A percentile compares a stretch with the other conserved stretches of the same genome.
These are phyloP conservation scores for Ispidina lecontei DNA, from an alignment of 2,797 vertebrate species.

Conservation along the genomic window DNA sequence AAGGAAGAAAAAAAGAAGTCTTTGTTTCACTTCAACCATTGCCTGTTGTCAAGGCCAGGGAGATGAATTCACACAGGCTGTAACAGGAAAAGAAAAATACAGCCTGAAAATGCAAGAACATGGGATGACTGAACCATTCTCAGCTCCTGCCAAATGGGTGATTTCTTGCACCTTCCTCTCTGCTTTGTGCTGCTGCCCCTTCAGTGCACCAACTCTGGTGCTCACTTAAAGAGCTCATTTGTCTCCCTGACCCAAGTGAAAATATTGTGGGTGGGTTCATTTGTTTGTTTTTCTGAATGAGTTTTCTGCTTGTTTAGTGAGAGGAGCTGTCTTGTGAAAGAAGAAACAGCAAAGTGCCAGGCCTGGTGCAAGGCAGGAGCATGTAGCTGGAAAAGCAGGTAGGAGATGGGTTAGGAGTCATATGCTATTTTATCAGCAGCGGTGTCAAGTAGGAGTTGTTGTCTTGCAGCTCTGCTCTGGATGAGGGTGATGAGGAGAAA, in stretches of 20 bases:
- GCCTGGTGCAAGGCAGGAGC: not conserved
- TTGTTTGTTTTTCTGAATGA: not conserved
- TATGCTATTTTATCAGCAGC: accelerated
- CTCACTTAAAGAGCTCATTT: not conserved
- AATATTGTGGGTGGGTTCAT: not conserved
- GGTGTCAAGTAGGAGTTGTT: not conserved
- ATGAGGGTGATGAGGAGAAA: not conserved
- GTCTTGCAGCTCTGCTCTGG: not conserved
- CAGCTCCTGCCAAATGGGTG: not conserved
- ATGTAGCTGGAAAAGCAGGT: not conserved
- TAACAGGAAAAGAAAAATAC: not conserved
- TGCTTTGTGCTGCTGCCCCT: not conserved
- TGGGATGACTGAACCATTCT: not conserved
- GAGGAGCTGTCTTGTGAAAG: not conserved
- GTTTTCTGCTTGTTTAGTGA: not conserved
- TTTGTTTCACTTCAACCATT: not conserved
- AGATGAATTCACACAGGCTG: not conserved
- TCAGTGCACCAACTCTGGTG: accelerated
- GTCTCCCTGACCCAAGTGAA: not conserved
- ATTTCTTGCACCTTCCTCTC: not conserved
- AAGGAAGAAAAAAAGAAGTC: not conserved
- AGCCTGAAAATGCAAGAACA: not conserved
- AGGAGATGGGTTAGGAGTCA: not conserved
- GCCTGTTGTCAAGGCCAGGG: not conserved
- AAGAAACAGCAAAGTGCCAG: not conserved